phyloP scores from a whole-genome alignment of 1,140 invertebrate genomes.

The Arion vulgaris region DNA sequence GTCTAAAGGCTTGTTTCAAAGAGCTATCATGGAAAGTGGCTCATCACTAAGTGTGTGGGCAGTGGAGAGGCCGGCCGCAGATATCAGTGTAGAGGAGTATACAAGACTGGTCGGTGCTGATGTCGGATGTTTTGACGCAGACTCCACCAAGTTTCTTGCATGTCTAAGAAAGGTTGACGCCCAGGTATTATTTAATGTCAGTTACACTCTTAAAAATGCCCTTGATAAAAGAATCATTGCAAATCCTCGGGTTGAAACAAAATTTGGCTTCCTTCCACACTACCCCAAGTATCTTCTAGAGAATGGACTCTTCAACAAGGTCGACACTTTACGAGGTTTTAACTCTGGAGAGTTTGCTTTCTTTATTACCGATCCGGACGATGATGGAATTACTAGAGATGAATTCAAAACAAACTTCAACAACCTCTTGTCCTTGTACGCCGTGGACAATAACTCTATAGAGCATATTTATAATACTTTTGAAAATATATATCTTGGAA shows the following conservation, averaged over 20 bases:
- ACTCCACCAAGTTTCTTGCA: background rate
- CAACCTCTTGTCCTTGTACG: background rate
- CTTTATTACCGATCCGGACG: background rate
- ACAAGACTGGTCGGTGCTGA: background rate
- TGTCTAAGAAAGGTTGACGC: slow-evolving; percentile 19
- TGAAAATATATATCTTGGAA: background rate
- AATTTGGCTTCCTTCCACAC: slow-evolving; percentile 30
- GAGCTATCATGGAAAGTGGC: slow-evolving; percentile 46
- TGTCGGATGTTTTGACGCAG: slow-evolving; percentile 7
- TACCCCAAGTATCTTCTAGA: slow-evolving; percentile 2
- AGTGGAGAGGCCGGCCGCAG: background rate
- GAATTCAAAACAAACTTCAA: background rate
- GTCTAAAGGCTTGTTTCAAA: slow-evolving; percentile 41
- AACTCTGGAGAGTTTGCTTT: slow-evolving; percentile 26
- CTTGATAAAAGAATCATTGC: background rate
- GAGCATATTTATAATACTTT: background rate
- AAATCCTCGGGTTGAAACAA: slow-evolving; percentile 18
- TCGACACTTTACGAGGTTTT: slow-evolving; percentile 25
- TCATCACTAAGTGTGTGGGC: slow-evolving; percentile 34
- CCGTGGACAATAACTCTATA: background rate
- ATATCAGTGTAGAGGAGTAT: background rate
- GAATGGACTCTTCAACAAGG: slow-evolving; percentile 12
- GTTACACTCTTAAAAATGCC: background rate
- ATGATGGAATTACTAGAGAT: slow-evolving; percentile 11
- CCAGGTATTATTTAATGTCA: background rate